Conservation (phyloP, 1,140 invertebrate species). For the Paralvinella palmiformis region DNA sequence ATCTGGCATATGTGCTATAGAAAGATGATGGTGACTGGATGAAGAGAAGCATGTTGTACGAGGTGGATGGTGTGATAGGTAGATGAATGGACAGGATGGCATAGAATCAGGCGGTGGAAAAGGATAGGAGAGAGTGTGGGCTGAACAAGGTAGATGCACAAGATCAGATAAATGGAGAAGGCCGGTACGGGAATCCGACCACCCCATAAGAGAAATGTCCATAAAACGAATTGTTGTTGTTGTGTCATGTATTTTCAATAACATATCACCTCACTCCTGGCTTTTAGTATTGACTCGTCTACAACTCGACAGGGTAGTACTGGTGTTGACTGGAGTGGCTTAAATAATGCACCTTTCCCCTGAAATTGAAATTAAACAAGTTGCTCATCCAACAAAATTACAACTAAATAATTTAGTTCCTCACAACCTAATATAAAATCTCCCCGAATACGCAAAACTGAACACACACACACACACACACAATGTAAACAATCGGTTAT, state of each 20-base stretch:
- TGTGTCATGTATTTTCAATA: neutral
- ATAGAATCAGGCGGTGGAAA: neutral
- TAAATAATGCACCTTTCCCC: constrained; percentile 51
- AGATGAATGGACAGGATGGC: too few relatives aligned
- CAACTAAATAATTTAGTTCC: too few relatives aligned
- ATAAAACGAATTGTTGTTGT: neutral
- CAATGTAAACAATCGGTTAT: too few relatives aligned
- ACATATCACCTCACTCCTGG: constrained; percentile 5
- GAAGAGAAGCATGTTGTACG: too few relatives aligned
- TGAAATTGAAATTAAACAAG: constrained; percentile 30
- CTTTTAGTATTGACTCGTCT: constrained; percentile 10
- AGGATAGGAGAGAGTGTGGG: neutral
- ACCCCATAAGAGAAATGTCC: too few relatives aligned
- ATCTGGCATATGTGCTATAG: too few relatives aligned
- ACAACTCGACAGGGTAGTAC: neutral
- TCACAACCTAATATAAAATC: too few relatives aligned
- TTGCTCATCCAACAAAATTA: too few relatives aligned
- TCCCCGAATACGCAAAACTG: too few relatives aligned
- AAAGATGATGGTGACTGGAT: too few relatives aligned
- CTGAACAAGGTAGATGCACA: neutral
- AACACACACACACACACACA: too few relatives aligned
- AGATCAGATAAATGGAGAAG: neutral
- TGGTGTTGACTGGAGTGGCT: constrained; percentile 18
- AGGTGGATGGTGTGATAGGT: too few relatives aligned
- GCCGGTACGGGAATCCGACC: neutral